These are phyloP conservation scores for Dascyllus trimaculatus DNA, from an alignment of 2,113 vertebrate genomes.

Conservation along the genomic window DNA sequence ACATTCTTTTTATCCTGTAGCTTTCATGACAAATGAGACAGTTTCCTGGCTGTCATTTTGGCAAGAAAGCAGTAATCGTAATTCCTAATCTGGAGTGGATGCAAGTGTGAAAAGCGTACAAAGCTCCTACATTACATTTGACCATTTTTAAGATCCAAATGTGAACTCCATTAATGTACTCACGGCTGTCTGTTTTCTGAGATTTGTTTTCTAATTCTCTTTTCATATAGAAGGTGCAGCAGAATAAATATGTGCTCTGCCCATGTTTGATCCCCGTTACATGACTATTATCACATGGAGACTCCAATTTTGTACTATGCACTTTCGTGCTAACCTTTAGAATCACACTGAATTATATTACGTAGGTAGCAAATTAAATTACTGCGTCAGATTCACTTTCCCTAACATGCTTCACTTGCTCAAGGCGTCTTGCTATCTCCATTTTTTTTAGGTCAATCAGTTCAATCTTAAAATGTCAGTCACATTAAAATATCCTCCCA, in stretches of 20 bases:
- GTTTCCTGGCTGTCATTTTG: conserved; percentile 16
- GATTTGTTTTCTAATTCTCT: not conserved
- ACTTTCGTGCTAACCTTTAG: not conserved
- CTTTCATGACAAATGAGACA: conserved; percentile 12
- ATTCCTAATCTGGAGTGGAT: not conserved
- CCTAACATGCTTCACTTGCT: not conserved
- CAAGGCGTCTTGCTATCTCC: not conserved
- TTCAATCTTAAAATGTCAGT: too few species aligned
- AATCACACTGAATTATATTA: not conserved
- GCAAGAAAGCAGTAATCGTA: not conserved
- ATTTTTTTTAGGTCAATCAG: too few species aligned
- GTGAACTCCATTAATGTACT: not conserved
- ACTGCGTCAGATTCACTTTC: not conserved
- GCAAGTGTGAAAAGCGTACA: conserved; percentile 16
- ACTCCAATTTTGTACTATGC: not conserved
- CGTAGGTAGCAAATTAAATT: not conserved
- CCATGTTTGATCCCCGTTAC: not conserved
- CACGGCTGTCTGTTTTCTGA: not conserved
- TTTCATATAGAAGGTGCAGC: not conserved
- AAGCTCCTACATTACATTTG: not conserved
- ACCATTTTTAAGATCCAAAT: not conserved
- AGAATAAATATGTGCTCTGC: not conserved
- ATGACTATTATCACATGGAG: not conserved
- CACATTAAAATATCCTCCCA: too few species aligned
- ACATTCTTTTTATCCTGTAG: conserved; percentile 20